A percentile compares a stretch with the other conserved stretches of the same genome.
Conservation (phyloP, 1,140 invertebrate genomes). For the Lepidotrigona ventralis region DNA sequence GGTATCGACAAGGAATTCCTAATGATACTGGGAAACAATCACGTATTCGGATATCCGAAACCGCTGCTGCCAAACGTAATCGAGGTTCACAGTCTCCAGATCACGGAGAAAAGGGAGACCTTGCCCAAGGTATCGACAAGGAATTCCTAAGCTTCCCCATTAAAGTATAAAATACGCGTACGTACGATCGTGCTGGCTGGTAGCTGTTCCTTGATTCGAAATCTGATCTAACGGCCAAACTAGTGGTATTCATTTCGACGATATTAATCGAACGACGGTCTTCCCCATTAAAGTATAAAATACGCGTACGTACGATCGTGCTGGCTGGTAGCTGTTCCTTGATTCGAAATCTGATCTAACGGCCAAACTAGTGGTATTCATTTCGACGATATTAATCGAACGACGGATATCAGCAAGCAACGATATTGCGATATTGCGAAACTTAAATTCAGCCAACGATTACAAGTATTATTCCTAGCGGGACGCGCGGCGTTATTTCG, state of each 20-base stretch:
- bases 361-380: too few relatives aligned
- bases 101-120: constrained; percentile 58
- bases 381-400: background rate
- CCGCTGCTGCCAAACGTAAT: constrained; percentile 79
- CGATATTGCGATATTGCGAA: background rate
- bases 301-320: too few relatives aligned
- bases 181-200: too few relatives aligned
- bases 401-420: background rate
- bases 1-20: constrained; percentile 60
- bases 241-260: background rate
- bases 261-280: background rate
- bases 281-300: background rate
- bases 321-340: too few relatives aligned
- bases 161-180: background rate
- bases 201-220: too few relatives aligned
- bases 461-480: constrained; percentile 32
- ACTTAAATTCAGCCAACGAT: constrained; percentile 33
- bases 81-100: constrained; percentile 81
- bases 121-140: constrained; percentile 58
- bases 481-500: constrained; percentile 27
- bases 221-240: background rate
- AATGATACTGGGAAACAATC: constrained; percentile 75
- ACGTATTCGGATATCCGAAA: constrained; percentile 75
- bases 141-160: constrained; percentile 1
- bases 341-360: background rate